Percentiles rank a stretch among this genome's conserved stretches.
Evolutionary conservation across 2,797 vertebrate species (phyloP).

Genomic region (Rhadinocentrus ornatus): DNA sequence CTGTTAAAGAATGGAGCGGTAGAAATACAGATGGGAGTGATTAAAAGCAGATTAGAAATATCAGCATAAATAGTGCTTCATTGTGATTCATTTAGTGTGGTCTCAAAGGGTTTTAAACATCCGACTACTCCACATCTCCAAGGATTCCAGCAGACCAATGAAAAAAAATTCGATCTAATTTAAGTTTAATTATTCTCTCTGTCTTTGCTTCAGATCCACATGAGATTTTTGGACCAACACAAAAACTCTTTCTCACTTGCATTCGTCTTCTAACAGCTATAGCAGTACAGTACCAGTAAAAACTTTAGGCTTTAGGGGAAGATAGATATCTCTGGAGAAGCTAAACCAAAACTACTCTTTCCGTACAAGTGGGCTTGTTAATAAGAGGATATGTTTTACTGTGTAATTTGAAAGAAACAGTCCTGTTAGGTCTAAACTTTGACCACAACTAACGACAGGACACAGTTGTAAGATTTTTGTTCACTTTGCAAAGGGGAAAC

Average conservation of each 20-base stretch:
- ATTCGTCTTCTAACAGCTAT: background rate
- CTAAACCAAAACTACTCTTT: background rate
- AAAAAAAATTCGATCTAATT: slow-evolving; percentile 36
- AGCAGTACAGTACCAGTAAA: background rate
- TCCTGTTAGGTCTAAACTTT: too few species aligned
- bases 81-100: slow-evolving; percentile 31
- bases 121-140: slow-evolving; percentile 22
- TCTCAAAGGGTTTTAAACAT: slow-evolving; percentile 60
- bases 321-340: background rate
- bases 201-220: slow-evolving; percentile 17
- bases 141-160: slow-evolving; percentile 29
- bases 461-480: too few species aligned
- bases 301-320: background rate
- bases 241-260: background rate
- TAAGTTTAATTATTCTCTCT: slow-evolving; percentile 56
- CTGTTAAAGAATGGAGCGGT: slow-evolving; percentile 23
- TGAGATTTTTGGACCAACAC: background rate
- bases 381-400: background rate
- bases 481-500: too few species aligned
- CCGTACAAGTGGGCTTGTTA: background rate
- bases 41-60: slow-evolving; percentile 58
- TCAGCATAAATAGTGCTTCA: slow-evolving; percentile 37
- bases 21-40: slow-evolving; percentile 38
- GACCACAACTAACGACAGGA: too few species aligned
- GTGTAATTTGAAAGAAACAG: background rate